Evolutionary conservation across 53 echinoderm and acorn worm genomes (phyloP).

Genomic region (Echinometra lucunter): DNA sequence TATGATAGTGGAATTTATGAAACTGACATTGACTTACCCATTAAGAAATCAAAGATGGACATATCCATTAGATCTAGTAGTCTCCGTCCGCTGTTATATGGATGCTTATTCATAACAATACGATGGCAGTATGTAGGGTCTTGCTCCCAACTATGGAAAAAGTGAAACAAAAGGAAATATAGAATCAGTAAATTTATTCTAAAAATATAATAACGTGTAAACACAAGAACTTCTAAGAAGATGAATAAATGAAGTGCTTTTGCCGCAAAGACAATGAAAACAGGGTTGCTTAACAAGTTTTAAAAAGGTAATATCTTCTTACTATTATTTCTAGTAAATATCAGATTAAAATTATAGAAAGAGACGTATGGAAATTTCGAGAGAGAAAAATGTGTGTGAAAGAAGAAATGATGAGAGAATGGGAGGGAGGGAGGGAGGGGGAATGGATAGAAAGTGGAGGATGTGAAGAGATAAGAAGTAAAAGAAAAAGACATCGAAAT

Average conservation of each 20-base stretch:
- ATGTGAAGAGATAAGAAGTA: no score
- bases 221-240: no score
- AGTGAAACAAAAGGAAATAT: background rate
- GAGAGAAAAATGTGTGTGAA: background rate
- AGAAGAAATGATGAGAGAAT: background rate
- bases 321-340: no score
- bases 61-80: constrained; percentile 94
- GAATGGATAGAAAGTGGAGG: background rate
- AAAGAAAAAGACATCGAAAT: no score
- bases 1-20: background rate
- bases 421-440: background rate
- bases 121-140: constrained; percentile 86
- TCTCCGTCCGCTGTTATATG: constrained; percentile 90
- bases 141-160: constrained; percentile 85
- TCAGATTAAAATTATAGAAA: background rate
- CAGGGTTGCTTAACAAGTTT: no score
- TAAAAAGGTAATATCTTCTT: no score
- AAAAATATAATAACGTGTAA: no score
- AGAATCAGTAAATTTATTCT: no score
- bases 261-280: no score
- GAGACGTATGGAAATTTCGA: background rate
- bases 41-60: constrained; percentile 93
- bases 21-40: constrained; percentile 73
- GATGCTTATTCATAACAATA: constrained; percentile 89
- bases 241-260: no score